Evolutionary conservation across 2,888 invertebrate species (phyloP).

Genomic region (Tetrapedia diversipes): DNA sequence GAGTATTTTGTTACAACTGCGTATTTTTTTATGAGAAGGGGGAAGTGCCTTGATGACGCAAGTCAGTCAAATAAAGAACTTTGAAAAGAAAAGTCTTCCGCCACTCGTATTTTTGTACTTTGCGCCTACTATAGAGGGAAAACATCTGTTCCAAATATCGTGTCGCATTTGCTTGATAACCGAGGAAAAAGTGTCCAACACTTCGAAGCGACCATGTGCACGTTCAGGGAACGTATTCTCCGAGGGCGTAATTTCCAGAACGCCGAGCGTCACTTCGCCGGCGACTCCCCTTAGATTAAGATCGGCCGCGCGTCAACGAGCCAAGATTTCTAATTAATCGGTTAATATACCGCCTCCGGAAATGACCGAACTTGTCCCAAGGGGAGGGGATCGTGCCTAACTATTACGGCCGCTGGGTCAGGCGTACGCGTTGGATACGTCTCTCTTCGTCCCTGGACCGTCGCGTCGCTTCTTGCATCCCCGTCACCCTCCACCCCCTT

Average conservation of each 20-base stretch:
- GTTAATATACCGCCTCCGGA: constrained; percentile 48
- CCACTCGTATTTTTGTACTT: too few species aligned
- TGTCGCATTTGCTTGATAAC: too few species aligned
- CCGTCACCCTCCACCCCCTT: constrained; percentile 63
- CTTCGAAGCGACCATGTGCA: background rate
- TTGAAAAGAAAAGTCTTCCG: too few species aligned
- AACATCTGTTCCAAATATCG: too few species aligned
- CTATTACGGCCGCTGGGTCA: constrained; percentile 26
- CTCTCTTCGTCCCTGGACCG: constrained; percentile 41
- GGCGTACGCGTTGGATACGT: background rate
- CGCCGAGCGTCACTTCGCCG: constrained; percentile 13
- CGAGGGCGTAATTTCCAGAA: constrained; percentile 13
- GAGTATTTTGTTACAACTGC: too few species aligned
- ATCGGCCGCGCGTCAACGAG: constrained; percentile 23
- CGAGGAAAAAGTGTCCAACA: too few species aligned
- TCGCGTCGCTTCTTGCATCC: constrained; percentile 41
- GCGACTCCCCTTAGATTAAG: constrained; percentile 45
- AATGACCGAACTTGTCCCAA: constrained; percentile 59
- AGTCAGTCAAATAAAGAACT: too few species aligned
- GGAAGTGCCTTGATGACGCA: too few species aligned
- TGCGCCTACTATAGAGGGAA: too few species aligned
- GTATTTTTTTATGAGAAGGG: too few species aligned
- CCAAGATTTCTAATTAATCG: constrained; percentile 63
- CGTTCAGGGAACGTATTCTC: constrained; percentile 5
- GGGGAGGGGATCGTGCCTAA: constrained; percentile 33